A percentile compares a stretch with the other conserved stretches of the same genome.
Evolutionary conservation across 2,113 vertebrate species (phyloP).

Genomic region (Oostethus manadensis): DNA sequence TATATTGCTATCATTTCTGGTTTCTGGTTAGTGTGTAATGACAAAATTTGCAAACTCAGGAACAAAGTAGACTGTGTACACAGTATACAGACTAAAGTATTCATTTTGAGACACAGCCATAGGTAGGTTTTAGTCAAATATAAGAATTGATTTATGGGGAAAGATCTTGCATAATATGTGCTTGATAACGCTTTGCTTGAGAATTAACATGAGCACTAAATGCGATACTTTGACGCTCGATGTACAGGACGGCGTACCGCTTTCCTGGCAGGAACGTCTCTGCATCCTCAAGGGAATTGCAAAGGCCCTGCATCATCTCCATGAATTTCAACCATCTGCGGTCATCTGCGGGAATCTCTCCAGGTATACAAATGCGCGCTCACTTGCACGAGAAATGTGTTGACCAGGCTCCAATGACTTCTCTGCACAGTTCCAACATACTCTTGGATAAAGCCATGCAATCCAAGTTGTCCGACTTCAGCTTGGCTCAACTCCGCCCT

Average conservation of each 20-base stretch:
- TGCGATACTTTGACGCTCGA: neutral
- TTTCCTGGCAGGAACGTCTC: slow-evolving; percentile 64
- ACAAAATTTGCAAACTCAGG: neutral
- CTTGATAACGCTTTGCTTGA: neutral
- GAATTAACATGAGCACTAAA: neutral
- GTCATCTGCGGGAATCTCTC: slow-evolving; percentile 69
- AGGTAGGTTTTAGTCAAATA: too few relatives aligned
- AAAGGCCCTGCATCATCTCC: slow-evolving; percentile 64
- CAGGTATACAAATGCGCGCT: slow-evolving; percentile 42
- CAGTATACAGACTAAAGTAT: too few relatives aligned
- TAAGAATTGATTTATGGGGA: too few relatives aligned
- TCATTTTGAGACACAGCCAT: too few relatives aligned
- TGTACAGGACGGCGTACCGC: slow-evolving; percentile 33
- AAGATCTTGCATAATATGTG: too few relatives aligned
- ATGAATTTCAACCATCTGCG: slow-evolving; percentile 38
- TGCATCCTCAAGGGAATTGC: slow-evolving; percentile 56
- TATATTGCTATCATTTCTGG: too few relatives aligned
- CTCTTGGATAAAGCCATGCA: slow-evolving; percentile 65
- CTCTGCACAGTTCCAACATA: slow-evolving; percentile 59
- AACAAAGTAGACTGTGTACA: neutral
- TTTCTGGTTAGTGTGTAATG: too few relatives aligned
- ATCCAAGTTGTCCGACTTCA: slow-evolving; percentile 68
- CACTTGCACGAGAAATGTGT: neutral
- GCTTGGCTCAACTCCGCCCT: slow-evolving; percentile 62
- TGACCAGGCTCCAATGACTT: neutral